Evolutionary conservation across 92 coral and sea anemone genomes (phyloP).

Genomic region (Epizoanthus scotinus): DNA sequence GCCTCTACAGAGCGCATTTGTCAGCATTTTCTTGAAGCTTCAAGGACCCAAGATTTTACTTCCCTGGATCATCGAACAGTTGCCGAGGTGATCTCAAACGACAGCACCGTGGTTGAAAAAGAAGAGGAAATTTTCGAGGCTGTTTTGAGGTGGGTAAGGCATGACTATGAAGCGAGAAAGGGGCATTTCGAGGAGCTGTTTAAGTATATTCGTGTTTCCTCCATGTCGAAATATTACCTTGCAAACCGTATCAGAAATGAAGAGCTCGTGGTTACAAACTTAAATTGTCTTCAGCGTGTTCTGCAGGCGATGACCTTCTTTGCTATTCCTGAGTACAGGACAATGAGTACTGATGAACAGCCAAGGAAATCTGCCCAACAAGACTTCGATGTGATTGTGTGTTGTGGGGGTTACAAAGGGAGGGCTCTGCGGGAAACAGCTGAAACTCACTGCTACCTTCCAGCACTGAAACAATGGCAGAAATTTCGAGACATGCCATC

Average conservation of each 20-base stretch:
- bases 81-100: slow-evolving; percentile 54
- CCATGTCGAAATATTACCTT: slow-evolving; percentile 64
- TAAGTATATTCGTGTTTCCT: slow-evolving; percentile 58
- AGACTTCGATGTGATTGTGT: slow-evolving; percentile 32
- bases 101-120: slow-evolving; percentile 49
- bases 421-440: slow-evolving; percentile 36
- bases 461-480: slow-evolving; percentile 50
- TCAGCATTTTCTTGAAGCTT: slow-evolving; percentile 56
- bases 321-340: slow-evolving; percentile 32
- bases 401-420: slow-evolving; percentile 39
- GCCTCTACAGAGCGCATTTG: slow-evolving; percentile 50
- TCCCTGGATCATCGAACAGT: slow-evolving; percentile 42
- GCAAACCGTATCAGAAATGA: slow-evolving; percentile 53
- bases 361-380: slow-evolving; percentile 27
- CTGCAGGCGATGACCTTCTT: slow-evolving; percentile 48
- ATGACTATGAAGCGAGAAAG: slow-evolving; percentile 56
- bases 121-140: slow-evolving; percentile 81
- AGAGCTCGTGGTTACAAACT: slow-evolving; percentile 51
- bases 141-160: slow-evolving; percentile 70
- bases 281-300: slow-evolving; percentile 55
- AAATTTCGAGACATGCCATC: slow-evolving; percentile 60
- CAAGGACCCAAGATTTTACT: slow-evolving; percentile 52
- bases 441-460: slow-evolving; percentile 45
- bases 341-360: background rate
- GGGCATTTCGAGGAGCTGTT: slow-evolving; percentile 63